Conservation (phyloP, 2,113 vertebrate species). For the Crotophaga sulcirostris region DNA sequence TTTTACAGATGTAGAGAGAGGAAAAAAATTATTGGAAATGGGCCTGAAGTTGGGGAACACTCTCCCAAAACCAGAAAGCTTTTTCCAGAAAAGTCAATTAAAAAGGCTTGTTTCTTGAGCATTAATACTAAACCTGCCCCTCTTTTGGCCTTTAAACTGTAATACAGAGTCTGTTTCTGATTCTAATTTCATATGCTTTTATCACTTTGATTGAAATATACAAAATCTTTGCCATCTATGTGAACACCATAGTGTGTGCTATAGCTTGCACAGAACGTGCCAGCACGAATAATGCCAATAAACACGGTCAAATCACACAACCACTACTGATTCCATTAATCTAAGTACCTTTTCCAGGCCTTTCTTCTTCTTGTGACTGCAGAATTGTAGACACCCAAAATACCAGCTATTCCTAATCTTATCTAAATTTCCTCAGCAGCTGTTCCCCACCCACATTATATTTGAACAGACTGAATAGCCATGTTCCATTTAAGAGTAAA, state of each 20-base stretch:
- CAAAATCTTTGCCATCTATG: background rate
- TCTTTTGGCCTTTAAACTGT: background rate
- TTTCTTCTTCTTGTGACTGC: background rate
- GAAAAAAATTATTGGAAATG: background rate
- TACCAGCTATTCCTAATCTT: background rate
- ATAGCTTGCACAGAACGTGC: background rate
- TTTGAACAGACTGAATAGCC: background rate
- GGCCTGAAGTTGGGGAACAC: background rate
- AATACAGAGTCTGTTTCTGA: background rate
- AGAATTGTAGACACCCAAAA: background rate
- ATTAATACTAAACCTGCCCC: background rate
- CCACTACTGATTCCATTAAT: background rate
- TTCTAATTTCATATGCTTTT: conserved; percentile 36
- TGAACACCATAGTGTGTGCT: background rate
- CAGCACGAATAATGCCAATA: background rate
- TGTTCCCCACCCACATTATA: background rate
- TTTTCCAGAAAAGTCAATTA: conserved; percentile 49
- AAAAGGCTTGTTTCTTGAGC: background rate
- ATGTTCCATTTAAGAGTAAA: background rate
- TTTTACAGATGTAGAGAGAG: conserved; percentile 60
- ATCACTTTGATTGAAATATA: background rate
- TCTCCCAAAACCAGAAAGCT: background rate
- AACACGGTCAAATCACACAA: background rate
- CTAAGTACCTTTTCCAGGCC: background rate
- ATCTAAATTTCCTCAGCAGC: background rate